A percentile compares a stretch with the other conserved stretches of the same genome.
phyloP scores from a whole-genome alignment of 2,113 vertebrate genomes.

The Ramphastos sulfuratus region DNA sequence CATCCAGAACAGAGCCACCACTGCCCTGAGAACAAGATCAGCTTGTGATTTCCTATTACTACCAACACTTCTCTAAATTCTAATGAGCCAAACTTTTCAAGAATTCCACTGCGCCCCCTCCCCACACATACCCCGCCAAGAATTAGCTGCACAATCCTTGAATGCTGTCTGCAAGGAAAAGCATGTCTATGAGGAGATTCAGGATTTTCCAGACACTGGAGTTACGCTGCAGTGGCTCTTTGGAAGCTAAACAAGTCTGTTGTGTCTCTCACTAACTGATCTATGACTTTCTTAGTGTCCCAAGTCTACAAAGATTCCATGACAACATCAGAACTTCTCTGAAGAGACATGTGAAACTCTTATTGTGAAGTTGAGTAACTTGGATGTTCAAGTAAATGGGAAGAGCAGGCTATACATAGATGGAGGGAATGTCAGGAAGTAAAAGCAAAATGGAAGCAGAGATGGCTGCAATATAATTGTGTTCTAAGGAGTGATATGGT shows the following conservation, averaged over 20 bases:
- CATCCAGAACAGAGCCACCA: not conserved
- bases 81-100: not conserved
- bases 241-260: not conserved
- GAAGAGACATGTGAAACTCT: not conserved
- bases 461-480: not conserved
- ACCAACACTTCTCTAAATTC: not conserved
- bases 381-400: not conserved
- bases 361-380: not conserved
- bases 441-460: constrained; percentile 19
- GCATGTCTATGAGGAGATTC: not conserved
- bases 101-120: not conserved
- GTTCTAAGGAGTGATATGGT: not conserved
- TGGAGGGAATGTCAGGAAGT: not conserved
- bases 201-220: not conserved
- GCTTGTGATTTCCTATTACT: not conserved
- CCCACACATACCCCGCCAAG: no score
- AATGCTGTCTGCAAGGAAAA: not conserved
- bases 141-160: not conserved
- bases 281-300: not conserved
- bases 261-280: not conserved
- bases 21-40: not conserved
- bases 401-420: not conserved
- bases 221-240: not conserved
- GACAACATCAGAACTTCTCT: not conserved
- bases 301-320: not conserved